A percentile compares a stretch with the other conserved stretches of the same genome.
These are phyloP conservation scores for Heliocidaris erythrogramma DNA, from an alignment of 35 echinoderm and acorn worm species.

Conservation along the genomic window DNA sequence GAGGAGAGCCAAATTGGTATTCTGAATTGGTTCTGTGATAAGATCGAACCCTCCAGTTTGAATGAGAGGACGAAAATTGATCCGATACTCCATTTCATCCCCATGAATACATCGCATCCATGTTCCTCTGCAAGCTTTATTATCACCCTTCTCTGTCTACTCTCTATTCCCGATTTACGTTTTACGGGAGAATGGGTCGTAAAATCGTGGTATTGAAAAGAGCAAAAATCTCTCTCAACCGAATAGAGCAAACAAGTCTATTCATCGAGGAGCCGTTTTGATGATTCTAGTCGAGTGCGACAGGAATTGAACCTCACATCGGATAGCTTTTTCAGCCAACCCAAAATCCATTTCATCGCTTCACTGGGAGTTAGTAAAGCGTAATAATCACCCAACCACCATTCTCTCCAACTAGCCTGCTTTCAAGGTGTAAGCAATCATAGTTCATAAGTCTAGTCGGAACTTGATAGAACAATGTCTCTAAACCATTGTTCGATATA, in stretches of 20 bases:
- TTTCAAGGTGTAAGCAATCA: background rate
- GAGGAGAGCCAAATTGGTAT: background rate
- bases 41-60: background rate
- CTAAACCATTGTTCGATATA: background rate
- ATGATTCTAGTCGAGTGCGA: background rate
- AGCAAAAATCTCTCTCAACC: background rate
- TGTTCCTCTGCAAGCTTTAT: background rate
- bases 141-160: background rate
- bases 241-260: conserved; percentile 40
- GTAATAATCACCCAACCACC: conserved; percentile 38
- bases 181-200: conserved; percentile 23
- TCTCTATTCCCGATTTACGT: background rate
- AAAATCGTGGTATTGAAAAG: background rate
- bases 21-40: background rate
- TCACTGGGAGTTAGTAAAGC: conserved; percentile 20
- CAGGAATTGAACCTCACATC: conserved; percentile 17
- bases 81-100: background rate
- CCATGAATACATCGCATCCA: background rate
- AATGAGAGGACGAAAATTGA: background rate
- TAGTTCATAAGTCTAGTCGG: background rate
- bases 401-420: background rate
- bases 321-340: background rate
- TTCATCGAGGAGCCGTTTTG: background rate
- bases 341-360: conserved; percentile 46
- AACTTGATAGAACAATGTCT: no score